A percentile compares a stretch with the other conserved stretches of the same genome.
Evolutionary conservation across 1,140 invertebrate genomes (phyloP).

Genomic region (Formica exsecta): DNA sequence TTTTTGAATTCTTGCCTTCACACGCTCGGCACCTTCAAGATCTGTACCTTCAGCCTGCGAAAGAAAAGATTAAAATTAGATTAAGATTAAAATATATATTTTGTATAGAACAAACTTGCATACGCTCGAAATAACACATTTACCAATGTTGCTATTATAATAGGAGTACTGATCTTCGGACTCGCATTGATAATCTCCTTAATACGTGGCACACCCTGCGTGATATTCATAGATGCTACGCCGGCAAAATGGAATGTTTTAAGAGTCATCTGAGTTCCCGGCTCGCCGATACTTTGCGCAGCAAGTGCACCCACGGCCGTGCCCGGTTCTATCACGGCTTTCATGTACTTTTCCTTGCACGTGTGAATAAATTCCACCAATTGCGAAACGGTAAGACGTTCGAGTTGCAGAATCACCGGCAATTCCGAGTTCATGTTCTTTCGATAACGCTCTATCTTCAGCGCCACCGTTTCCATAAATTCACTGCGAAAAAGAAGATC

Average conservation of each 20-base stretch:
- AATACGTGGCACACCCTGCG: conserved; percentile 96
- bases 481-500: conserved; percentile 80
- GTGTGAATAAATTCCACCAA: conserved; percentile 93
- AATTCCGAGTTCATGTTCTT: conserved; percentile 73
- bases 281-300: conserved; percentile 99
- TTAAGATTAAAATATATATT: background rate
- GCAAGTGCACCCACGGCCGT: conserved; percentile 98
- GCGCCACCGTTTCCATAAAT: conserved; percentile 89
- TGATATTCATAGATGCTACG: conserved; percentile 99
- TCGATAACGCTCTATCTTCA: conserved; percentile 85
- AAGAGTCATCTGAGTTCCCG: conserved; percentile 99
- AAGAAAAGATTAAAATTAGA: conserved; percentile 20
- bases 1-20: conserved; percentile 97
- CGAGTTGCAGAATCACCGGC: conserved; percentile 89
- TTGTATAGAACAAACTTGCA: background rate
- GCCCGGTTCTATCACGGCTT: conserved; percentile 96
- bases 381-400: conserved; percentile 93
- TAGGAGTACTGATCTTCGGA: conserved; percentile 97
- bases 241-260: conserved; percentile 99
- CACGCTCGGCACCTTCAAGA: conserved; percentile 94
- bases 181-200: conserved; percentile 99
- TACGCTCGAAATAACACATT: background rate
- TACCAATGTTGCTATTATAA: conserved; percentile 95
- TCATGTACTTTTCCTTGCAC: conserved; percentile 95
- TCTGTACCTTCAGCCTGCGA: conserved; percentile 88